phyloP scores from a whole-genome alignment of 2,797 vertebrate genomes.

The Alcedo atthis region DNA sequence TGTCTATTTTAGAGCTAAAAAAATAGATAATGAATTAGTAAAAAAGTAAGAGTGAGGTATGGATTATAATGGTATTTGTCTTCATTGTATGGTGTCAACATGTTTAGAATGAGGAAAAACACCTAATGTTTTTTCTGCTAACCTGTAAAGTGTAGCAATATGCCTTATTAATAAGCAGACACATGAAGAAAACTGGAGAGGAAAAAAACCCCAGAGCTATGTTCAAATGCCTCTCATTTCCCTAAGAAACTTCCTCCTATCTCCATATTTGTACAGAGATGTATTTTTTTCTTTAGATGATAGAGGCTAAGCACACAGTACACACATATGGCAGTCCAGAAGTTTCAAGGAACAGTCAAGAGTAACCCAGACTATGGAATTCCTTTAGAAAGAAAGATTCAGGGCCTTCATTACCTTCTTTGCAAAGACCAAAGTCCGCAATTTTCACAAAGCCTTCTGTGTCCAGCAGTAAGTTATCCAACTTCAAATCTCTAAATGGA shows the following conservation, averaged over 20 bases:
- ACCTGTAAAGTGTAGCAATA: not conserved
- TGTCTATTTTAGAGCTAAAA: not conserved
- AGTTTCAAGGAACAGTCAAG: not conserved
- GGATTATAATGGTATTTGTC: not conserved
- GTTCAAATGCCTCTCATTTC: not conserved
- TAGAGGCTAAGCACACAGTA: not conserved
- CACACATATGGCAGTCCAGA: not conserved
- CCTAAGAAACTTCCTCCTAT: not conserved
- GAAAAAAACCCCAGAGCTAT: not conserved
- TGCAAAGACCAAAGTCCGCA: constrained; percentile 98
- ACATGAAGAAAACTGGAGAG: not conserved
- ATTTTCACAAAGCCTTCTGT: constrained; percentile 99
- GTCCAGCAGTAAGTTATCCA: constrained; percentile 96
- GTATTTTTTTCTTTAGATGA: not conserved
- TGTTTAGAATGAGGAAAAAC: not conserved
- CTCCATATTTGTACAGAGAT: not conserved
- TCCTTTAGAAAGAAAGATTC: not conserved
- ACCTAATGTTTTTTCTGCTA: not conserved
- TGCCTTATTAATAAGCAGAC: not conserved
- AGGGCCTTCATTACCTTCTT: constrained; percentile 92
- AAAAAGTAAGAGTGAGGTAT: not conserved
- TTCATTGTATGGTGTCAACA: not conserved
- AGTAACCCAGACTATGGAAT: not conserved
- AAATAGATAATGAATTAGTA: not conserved
- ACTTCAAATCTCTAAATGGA: constrained; percentile 87